Base-by-base conservation (phyloP, 1,140 invertebrate species). In the Musca domestica region DNA sequence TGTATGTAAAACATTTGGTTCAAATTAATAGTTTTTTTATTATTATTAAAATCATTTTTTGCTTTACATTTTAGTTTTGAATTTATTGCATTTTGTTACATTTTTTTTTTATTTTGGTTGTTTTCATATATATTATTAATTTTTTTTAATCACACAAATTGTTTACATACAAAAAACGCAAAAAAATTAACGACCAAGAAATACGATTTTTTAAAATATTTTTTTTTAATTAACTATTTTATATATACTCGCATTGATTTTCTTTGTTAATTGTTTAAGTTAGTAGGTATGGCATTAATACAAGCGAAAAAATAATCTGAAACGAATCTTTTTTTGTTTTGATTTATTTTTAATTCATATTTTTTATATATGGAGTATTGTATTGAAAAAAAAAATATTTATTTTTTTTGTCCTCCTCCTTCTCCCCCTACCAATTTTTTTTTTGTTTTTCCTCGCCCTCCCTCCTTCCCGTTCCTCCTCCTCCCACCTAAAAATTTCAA, bases 11-110 rank as follows among this genome's bases (percentile, higher is more conserved):
- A 66, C 74, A 68, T 68, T 58, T 61, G 25, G n/a, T 17, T 23
- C 51, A 68, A 73, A 70, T n/a, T n/a, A n/a, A 70, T 74, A 72
- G 65, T 69, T 74, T 72, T n/a, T n/a, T n/a, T n/a, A n/a, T n/a
- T n/a, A n/a, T n/a, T n/a, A n/a, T n/a, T n/a, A n/a, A n/a, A n/a
- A n/a, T n/a, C 69, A 69, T 54, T 41, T 54, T 41, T 41, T 41
- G 2, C 12, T 41, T 41, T 41, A 10, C 12, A 41, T 2, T 41
- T 41, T 30, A 30, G 27, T 30, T 30, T 30, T 30, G 34, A 41
- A 9, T 41, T 5, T 41, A 41, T 10, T 41, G 34, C 34, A 41
- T 41, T 41, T 41, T 41, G 34, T 41, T 41, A 41, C 12, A 41
- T 41, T 41, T 41, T 41, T n/a, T n/a, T n/a, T n/a, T n/a, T n/a